A percentile compares a stretch with the other conserved stretches of the same genome.
Conservation (phyloP, 2,113 vertebrate species). For the Myotis lucifugus region DNA sequence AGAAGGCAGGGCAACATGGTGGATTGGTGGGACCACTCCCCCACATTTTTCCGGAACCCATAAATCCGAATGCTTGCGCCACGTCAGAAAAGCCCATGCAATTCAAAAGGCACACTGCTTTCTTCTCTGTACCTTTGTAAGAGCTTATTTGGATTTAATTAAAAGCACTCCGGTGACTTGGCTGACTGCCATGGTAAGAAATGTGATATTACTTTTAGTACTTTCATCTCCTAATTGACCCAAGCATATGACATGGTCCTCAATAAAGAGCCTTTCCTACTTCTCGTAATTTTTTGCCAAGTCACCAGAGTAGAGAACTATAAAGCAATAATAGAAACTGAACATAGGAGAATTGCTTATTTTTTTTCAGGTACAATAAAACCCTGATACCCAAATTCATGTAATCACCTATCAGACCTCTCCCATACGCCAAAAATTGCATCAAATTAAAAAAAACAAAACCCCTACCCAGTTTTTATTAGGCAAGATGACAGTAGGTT, state of each 20-base stretch:
- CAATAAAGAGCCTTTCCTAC: neutral
- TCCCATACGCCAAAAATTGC: neutral
- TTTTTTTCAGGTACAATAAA: neutral
- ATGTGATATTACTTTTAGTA: constrained; percentile 7
- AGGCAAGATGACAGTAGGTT: neutral
- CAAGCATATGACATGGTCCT: neutral
- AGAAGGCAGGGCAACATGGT: neutral
- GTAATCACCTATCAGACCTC: neutral
- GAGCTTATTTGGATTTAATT: constrained; percentile 30
- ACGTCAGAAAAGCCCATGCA: neutral
- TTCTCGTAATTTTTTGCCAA: constrained; percentile 1
- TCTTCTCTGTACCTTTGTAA: neutral
- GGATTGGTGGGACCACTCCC: rapidly evolving
- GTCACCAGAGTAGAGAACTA: neutral
- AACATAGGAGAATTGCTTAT: neutral
- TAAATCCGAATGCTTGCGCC: neutral
- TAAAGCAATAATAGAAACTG: constrained; percentile 35
- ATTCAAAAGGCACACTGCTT: neutral
- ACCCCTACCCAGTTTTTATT: neutral
- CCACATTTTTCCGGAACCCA: neutral
- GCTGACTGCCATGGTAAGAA: constrained; percentile 14
- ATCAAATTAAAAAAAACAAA: neutral
- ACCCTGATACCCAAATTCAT: neutral
- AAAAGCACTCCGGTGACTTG: constrained; percentile 35
- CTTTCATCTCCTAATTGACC: constrained; percentile 64